Conservation (phyloP, 2,888 invertebrate genomes). For the Andrena fulva region DNA sequence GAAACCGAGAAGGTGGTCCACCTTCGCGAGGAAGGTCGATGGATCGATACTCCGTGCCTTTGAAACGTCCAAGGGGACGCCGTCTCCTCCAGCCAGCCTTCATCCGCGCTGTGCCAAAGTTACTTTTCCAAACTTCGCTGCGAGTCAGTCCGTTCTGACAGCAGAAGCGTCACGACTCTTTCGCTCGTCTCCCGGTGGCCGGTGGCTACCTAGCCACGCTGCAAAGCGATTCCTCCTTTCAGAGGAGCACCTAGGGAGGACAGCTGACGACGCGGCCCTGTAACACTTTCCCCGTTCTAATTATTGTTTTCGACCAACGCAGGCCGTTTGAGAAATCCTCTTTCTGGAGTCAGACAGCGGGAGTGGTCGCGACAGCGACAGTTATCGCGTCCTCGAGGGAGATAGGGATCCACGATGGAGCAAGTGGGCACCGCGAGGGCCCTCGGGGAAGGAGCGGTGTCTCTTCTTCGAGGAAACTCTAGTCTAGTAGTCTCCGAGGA, state of each 20-base stretch:
- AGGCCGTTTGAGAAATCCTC: too few relatives aligned
- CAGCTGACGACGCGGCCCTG: neutral
- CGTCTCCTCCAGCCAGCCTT: too few relatives aligned
- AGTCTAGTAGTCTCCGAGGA: neutral
- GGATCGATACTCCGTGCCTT: conserved; percentile 50
- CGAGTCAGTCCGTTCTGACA: neutral
- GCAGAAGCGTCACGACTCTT: neutral
- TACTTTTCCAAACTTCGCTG: neutral
- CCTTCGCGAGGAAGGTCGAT: conserved; percentile 61
- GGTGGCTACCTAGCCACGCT: neutral
- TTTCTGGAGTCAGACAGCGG: too few relatives aligned
- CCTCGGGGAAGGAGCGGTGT: neutral
- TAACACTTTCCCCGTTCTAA: neutral
- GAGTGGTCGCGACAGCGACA: neutral
- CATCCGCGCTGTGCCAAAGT: too few relatives aligned
- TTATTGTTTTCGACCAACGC: neutral
- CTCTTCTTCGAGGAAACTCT: neutral
- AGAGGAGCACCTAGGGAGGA: neutral
- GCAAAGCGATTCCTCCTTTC: neutral
- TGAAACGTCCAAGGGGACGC: neutral
- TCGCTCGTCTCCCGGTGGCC: neutral
- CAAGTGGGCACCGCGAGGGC: neutral
- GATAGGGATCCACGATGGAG: neutral
- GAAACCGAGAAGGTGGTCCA: conserved; percentile 56
- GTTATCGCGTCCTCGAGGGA: neutral